phyloP scores from a whole-genome alignment of 2,888 invertebrate genomes.

The Lamellibrachia satsuma region DNA sequence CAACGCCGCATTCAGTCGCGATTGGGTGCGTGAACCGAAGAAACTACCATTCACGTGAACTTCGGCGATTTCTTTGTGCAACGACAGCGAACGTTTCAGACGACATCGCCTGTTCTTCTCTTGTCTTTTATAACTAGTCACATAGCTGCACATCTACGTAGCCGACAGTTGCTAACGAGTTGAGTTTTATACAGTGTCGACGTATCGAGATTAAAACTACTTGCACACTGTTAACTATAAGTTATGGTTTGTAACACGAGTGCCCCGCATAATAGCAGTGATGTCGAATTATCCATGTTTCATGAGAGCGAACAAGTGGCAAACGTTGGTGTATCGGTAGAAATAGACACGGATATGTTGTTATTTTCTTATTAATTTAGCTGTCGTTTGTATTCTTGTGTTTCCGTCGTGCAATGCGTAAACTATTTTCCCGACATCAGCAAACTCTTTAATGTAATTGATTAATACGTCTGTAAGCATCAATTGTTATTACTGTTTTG shows the following conservation, averaged over 20 bases:
- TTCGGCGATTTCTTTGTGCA: too few relatives aligned
- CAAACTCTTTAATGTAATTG: neutral
- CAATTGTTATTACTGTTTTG: slow-evolving; percentile 1
- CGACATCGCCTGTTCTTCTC: too few relatives aligned
- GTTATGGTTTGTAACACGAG: neutral
- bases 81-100: too few relatives aligned
- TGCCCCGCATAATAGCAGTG: neutral
- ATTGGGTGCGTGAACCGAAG: too few relatives aligned
- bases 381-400: neutral
- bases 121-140: too few relatives aligned
- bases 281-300: neutral
- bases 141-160: neutral
- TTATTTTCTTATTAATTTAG: neutral
- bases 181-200: neutral
- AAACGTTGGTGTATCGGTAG: neutral
- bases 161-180: neutral
- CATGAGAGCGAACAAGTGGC: neutral
- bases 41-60: too few relatives aligned
- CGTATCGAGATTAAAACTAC: too few relatives aligned
- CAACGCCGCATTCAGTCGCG: too few relatives aligned
- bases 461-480: slow-evolving; percentile 1
- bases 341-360: neutral
- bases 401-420: neutral
- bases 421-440: neutral
- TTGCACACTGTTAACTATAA: neutral